Percentiles rank a stretch among this genome's conserved stretches.
Evolutionary conservation across 2,113 vertebrate genomes (phyloP).

Genomic region (Notothenia rossii): DNA sequence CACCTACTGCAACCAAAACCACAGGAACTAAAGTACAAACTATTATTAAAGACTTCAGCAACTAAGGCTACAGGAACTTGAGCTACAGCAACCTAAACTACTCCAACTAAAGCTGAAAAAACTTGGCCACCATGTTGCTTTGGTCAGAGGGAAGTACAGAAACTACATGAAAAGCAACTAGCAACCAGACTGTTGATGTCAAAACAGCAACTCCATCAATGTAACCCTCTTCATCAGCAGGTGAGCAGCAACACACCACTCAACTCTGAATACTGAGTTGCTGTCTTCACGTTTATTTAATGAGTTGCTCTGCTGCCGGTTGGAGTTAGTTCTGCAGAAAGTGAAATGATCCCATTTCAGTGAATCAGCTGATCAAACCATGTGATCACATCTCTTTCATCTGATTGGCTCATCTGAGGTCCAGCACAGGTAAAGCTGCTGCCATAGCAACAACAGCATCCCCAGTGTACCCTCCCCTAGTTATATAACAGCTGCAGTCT

Average conservation of each 20-base stretch:
- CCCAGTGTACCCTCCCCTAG: neutral
- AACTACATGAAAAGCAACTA: neutral
- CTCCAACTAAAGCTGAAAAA: too few relatives aligned
- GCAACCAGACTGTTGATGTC: too few relatives aligned
- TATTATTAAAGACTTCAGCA: too few relatives aligned
- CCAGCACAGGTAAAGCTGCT: conserved; percentile 25
- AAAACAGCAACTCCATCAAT: neutral
- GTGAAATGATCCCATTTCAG: neutral
- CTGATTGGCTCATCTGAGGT: conserved; percentile 8
- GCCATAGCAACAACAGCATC: conserved; percentile 37
- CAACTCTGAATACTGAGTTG: too few relatives aligned
- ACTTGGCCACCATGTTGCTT: too few relatives aligned
- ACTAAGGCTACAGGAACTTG: too few relatives aligned
- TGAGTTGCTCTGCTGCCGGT: too few relatives aligned
- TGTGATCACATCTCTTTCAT: conserved; percentile 4
- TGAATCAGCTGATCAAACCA: conserved; percentile 11
- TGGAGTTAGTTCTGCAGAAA: neutral
- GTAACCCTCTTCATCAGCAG: conserved; percentile 5
- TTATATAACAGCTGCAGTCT: conserved; percentile 51
- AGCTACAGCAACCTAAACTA: too few relatives aligned
- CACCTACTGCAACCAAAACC: too few relatives aligned
- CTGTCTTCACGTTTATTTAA: neutral
- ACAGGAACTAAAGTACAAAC: too few relatives aligned
- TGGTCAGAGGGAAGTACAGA: too few relatives aligned
- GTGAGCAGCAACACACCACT: conserved; percentile 24